Conservation (phyloP, 2,888 invertebrate species). For the Limnephilus rhombicus region DNA sequence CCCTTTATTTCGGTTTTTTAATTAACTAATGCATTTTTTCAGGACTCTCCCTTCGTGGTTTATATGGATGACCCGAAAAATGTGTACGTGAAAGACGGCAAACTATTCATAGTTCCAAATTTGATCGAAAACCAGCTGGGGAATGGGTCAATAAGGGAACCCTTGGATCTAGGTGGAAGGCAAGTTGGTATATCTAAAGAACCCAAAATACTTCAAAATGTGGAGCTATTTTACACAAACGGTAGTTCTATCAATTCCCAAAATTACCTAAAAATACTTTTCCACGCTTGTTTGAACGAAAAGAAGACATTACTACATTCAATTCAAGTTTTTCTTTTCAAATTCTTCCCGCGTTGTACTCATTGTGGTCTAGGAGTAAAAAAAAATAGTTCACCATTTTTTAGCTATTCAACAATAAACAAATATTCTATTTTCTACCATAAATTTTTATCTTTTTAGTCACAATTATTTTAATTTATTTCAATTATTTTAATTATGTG, state of each 20-base stretch:
- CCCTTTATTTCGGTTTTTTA: neutral
- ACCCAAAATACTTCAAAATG: neutral
- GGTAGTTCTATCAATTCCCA: neutral
- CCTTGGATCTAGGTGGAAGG: conserved; percentile 73
- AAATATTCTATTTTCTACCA: no score
- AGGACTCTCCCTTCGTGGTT: conserved; percentile 86
- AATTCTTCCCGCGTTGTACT: no score
- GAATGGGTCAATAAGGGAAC: conserved; percentile 73
- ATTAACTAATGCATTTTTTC: conserved; percentile 59
- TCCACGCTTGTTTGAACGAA: neutral
- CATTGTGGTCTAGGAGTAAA: no score
- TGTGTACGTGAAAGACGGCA: conserved; percentile 76
- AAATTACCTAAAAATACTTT: neutral
- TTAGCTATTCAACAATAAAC: no score
- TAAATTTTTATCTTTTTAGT: no score
- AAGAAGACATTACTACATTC: neutral
- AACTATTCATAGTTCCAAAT: conserved; percentile 80
- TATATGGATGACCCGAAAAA: conserved; percentile 80
- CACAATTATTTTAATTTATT: no score
- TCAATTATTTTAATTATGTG: no score
- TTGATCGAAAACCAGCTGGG: conserved; percentile 78
- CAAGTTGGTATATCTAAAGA: conserved; percentile 66
- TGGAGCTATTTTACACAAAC: neutral
- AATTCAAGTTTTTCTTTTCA: neutral
- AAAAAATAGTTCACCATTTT: no score